Conservation (phyloP, 2,888 invertebrate genomes). For the Villa cingulata region DNA sequence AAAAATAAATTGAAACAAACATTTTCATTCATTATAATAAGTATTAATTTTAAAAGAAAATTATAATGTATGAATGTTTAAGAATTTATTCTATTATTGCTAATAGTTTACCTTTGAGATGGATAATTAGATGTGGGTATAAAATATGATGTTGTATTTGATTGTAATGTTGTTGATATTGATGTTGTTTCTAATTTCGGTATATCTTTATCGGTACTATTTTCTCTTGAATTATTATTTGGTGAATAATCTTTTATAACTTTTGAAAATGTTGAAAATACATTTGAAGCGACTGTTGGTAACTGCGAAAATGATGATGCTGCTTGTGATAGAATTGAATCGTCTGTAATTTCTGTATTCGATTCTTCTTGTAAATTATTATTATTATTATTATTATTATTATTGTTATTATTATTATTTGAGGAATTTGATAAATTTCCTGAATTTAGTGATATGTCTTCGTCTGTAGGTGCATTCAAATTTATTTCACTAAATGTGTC, state of each 20-base stretch:
- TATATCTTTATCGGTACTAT: neutral
- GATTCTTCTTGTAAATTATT: conserved; percentile 24
- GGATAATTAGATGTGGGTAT: neutral
- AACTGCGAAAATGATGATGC: conserved; percentile 39
- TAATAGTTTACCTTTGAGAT: neutral
- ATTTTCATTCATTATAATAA: no score
- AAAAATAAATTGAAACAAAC: neutral
- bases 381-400: conserved; percentile 21
- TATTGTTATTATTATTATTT: neutral
- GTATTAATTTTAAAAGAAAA: no score
- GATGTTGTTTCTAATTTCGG: neutral
- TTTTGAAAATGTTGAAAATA: conserved; percentile 43
- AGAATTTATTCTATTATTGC: neutral
- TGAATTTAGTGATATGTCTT: conserved; percentile 14
- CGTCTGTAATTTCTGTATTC: conserved; percentile 15
- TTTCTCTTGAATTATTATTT: conserved; percentile 12
- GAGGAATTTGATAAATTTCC: neutral
- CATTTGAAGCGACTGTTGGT: conserved; percentile 47
- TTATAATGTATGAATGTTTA: neutral
- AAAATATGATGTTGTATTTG: neutral
- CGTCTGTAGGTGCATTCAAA: conserved; percentile 27
- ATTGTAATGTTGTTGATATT: neutral
- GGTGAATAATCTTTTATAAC: conserved; percentile 27
- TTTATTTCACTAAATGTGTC: conserved; percentile 40
- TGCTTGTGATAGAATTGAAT: conserved; percentile 29